Base-by-base conservation (phyloP, 2,797 vertebrate species). In the Bradypus variegatus region DNA sequence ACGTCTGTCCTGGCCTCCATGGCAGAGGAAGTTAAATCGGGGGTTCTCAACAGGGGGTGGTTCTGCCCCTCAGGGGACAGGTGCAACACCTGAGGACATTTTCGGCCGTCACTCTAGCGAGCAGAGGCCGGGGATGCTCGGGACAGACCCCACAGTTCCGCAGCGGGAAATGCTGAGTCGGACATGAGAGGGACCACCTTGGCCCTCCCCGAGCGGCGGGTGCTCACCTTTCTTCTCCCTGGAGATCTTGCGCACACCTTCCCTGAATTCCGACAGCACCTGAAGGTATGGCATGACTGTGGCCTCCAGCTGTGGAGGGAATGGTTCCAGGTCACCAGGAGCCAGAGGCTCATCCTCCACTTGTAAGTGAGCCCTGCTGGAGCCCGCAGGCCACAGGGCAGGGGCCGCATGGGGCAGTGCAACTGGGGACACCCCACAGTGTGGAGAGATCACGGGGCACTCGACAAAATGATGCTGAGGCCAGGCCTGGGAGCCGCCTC, bases 281-380 rank as follows among this genome's bases (percentile, higher is more conserved):
- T 98, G 95, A 38, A 99, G 98, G 96, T 98, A 99, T 0, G 99
- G 99, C 98, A 99, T 98, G 96, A 99, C 98, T 0, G 98, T 98
- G 96, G 97, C 97, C 97, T 99, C 99, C 93, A 99, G 96, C 99
- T 99, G 97, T 0, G 84, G 91, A 85, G 16, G 64, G 69, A 86
- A 33, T 0, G 1, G 14, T 5, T 45, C 1, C 3, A 50, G 53
- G 7, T 80, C 3, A 38, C 14, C 29, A 14, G 53, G 72, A 50
- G 91, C n/a, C 2, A 1, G 2, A 11, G 53, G 50, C 33, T 1
- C 55, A 13, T 16, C 2, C 1, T 19, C 70, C 19, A 6, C 55
- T 2, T 6, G 55, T 45, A 8, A 45, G 41, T 45, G 41, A 45
- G 41, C 50, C 50, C 50, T 3, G 14, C 3, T 50, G 10, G 50